Percentiles rank a stretch among this genome's conserved stretches.
Conservation (phyloP, 2,888 invertebrate genomes). For the Oscheius sp. region DNA sequence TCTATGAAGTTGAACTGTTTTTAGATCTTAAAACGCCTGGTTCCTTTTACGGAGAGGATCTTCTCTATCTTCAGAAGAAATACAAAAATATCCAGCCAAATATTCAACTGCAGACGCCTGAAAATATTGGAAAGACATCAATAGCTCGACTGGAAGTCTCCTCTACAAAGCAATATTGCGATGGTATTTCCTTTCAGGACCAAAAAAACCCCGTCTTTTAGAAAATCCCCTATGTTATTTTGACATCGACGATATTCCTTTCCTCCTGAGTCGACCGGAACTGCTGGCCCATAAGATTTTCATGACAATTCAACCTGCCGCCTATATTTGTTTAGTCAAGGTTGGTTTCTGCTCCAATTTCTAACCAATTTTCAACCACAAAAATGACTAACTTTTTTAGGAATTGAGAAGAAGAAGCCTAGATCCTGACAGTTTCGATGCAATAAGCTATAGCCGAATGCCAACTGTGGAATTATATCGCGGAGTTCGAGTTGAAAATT, state of each 20-base stretch:
- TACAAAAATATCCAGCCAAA: not conserved
- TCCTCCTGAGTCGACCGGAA: slow-evolving; percentile 49
- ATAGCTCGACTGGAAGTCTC: slow-evolving; percentile 56
- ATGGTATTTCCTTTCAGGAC: not conserved
- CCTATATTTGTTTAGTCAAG: slow-evolving; percentile 55
- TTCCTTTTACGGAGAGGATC: slow-evolving; percentile 44
- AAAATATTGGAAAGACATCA: slow-evolving; percentile 46
- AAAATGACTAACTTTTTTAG: slow-evolving; percentile 29
- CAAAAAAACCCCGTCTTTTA: slow-evolving; percentile 1
- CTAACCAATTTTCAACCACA: not conserved
- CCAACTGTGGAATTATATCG: slow-evolving; percentile 49
- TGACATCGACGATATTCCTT: slow-evolving; percentile 47
- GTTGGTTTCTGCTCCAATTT: slow-evolving; percentile 17
- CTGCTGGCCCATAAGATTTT: slow-evolving; percentile 57
- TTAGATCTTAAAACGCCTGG: slow-evolving; percentile 47
- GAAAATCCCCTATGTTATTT: slow-evolving; percentile 42
- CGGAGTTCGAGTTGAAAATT: slow-evolving; percentile 41
- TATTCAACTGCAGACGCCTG: not conserved
- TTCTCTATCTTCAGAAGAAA: slow-evolving; percentile 47
- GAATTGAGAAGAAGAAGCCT: slow-evolving; percentile 40
- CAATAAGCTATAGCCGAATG: slow-evolving; percentile 52
- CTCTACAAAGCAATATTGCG: slow-evolving; percentile 23
- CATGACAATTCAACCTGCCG: slow-evolving; percentile 51
- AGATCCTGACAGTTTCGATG: slow-evolving; percentile 37
- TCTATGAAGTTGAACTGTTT: slow-evolving; percentile 23